phyloP scores from a whole-genome alignment of 2,797 vertebrate genomes.

The Halcyon badia region DNA sequence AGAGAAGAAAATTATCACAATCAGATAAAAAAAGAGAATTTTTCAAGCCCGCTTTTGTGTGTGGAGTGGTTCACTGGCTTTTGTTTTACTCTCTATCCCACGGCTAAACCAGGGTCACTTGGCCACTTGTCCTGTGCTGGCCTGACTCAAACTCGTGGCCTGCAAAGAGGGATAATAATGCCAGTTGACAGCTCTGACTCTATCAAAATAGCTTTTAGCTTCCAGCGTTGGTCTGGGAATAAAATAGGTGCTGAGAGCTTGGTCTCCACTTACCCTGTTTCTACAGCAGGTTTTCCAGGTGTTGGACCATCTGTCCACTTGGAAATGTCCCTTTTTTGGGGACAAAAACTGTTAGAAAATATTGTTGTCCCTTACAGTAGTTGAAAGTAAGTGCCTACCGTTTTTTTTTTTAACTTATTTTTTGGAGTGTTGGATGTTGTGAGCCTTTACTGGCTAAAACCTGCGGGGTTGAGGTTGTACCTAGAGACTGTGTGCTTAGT shows the following conservation, averaged over 20 bases:
- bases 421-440: too few relatives aligned
- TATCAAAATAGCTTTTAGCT: background rate
- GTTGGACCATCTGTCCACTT: background rate
- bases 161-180: background rate
- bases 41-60: background rate
- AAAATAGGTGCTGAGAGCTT: background rate
- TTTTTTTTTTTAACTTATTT: background rate
- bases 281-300: background rate
- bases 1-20: background rate
- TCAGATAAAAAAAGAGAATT: background rate
- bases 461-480: background rate
- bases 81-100: background rate
- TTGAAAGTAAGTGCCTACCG: background rate
- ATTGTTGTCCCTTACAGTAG: background rate
- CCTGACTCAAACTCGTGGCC: background rate
- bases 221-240: background rate
- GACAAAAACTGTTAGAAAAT: background rate
- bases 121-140: background rate
- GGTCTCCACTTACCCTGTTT: background rate
- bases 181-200: background rate
- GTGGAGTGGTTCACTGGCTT: background rate
- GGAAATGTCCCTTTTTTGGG: background rate
- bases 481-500: fast-evolving
- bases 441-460: background rate
- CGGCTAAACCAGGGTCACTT: background rate